phyloP scores from a whole-genome alignment of 1,140 invertebrate genomes.

The Panagrolaimus sp. region DNA sequence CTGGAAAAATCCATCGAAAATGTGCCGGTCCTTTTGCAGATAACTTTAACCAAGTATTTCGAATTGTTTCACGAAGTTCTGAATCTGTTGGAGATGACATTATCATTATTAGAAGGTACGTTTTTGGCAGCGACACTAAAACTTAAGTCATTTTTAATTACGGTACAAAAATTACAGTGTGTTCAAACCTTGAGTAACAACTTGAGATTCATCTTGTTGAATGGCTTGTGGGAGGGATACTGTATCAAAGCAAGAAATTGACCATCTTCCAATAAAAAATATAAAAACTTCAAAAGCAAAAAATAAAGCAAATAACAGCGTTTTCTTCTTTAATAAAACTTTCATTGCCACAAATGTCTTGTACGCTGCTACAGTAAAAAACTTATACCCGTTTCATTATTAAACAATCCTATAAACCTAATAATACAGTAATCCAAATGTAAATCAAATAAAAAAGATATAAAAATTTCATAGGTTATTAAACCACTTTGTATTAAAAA shows the following conservation, averaged over 20 bases:
- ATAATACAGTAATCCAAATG: no score
- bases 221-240: not conserved
- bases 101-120: conserved; percentile 55
- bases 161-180: not conserved
- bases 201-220: not conserved
- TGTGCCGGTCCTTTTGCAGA: conserved; percentile 41
- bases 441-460: no score
- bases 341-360: not conserved
- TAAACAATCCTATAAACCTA: no score
- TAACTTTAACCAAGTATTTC: conserved; percentile 55
- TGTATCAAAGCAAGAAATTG: not conserved
- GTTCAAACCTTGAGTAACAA: not conserved
- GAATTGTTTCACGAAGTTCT: conserved; percentile 39
- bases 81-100: conserved; percentile 43
- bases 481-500: no score
- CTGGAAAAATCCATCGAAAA: conserved; percentile 38
- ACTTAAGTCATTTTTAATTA: not conserved
- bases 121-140: conserved; percentile 23
- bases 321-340: not conserved
- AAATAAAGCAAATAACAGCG: not conserved
- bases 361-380: no score
- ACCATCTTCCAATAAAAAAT: conserved; percentile 26
- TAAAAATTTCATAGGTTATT: no score
- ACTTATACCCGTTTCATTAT: no score
- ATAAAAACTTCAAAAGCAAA: conserved; percentile 17